Evolutionary conservation across 2,113 vertebrate species (phyloP).

Genomic region (Casuarius casuarius): DNA sequence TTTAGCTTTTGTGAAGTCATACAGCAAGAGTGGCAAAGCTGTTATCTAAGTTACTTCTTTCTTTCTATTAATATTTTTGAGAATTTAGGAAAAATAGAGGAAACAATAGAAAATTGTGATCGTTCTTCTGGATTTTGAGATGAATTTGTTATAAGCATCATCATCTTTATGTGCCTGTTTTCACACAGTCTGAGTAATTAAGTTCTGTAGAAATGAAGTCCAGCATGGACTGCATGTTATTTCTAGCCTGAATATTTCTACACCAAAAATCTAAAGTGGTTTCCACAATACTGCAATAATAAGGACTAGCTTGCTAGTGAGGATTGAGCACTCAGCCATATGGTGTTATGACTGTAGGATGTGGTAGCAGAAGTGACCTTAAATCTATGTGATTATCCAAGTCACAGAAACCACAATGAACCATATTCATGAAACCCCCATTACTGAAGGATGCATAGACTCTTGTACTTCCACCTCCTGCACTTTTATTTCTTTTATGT

Average conservation of each 20-base stretch:
- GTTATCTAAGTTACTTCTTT: neutral
- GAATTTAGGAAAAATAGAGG: neutral
- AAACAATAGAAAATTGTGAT: neutral
- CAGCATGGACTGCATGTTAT: neutral
- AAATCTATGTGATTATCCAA: neutral
- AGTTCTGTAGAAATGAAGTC: neutral
- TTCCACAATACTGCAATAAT: neutral
- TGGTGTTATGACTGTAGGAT: neutral
- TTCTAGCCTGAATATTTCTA: neutral
- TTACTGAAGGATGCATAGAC: neutral
- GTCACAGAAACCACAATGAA: neutral
- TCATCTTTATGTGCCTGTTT: neutral
- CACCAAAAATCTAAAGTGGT: neutral
- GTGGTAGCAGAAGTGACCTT: neutral
- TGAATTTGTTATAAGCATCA: accelerated
- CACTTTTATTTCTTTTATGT: neutral
- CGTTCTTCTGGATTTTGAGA: neutral
- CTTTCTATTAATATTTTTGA: neutral
- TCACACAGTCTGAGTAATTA: neutral
- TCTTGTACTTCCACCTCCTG: neutral
- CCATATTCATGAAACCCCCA: accelerated
- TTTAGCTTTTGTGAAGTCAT: neutral
- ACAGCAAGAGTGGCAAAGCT: neutral
- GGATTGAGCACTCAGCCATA: neutral
- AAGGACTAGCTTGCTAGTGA: neutral